Percentiles rank a stretch among this genome's conserved stretches.
These are phyloP conservation scores for Frankliniella intonsa DNA, from an alignment of 2,888 invertebrate genomes.

Conservation along the genomic window DNA sequence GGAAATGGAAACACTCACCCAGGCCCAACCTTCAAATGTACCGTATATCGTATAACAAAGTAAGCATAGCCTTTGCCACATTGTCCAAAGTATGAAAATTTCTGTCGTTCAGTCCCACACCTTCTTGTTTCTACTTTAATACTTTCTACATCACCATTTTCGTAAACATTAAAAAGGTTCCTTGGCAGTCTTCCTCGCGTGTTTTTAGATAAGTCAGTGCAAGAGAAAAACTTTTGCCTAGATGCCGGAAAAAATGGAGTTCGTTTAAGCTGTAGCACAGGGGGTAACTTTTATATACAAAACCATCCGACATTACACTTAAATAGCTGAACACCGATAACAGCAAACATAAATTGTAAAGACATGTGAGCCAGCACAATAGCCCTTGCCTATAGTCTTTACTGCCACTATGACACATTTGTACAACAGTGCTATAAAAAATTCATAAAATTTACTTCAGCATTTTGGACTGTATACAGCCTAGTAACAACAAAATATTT, in stretches of 20 bases:
- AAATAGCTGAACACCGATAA: slow-evolving; percentile 99
- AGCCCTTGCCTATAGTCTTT: slow-evolving; percentile 98
- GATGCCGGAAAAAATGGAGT: slow-evolving; percentile 41
- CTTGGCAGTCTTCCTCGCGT: slow-evolving; percentile 83
- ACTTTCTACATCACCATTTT: slow-evolving; percentile 79
- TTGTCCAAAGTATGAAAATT: slow-evolving; percentile 98
- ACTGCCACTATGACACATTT: slow-evolving; percentile 99
- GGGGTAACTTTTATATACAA: slow-evolving; percentile 36
- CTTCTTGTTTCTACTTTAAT: slow-evolving; percentile 66
- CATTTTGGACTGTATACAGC: slow-evolving; percentile 30
- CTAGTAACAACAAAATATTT: slow-evolving; percentile 28
- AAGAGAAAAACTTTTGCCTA: slow-evolving; percentile 96
- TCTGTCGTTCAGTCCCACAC: slow-evolving; percentile 69
- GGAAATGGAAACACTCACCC: slow-evolving; percentile 55
- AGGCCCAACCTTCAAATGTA: slow-evolving; percentile 99
- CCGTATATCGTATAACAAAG: slow-evolving; percentile 98
- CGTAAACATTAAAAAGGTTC: slow-evolving; percentile 86
- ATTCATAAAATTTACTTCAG: neutral
- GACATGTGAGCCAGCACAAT: slow-evolving; percentile 99
- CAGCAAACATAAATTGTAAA: slow-evolving; percentile 99
- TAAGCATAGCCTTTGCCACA: slow-evolving; percentile 97
- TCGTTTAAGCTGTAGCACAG: slow-evolving; percentile 32
- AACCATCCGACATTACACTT: slow-evolving; percentile 67
- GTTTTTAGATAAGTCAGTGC: slow-evolving; percentile 94
- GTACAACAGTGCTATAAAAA: slow-evolving; percentile 92